phyloP scores from a whole-genome alignment of 2,113 vertebrate species.

The Psephotus haematonotus region DNA sequence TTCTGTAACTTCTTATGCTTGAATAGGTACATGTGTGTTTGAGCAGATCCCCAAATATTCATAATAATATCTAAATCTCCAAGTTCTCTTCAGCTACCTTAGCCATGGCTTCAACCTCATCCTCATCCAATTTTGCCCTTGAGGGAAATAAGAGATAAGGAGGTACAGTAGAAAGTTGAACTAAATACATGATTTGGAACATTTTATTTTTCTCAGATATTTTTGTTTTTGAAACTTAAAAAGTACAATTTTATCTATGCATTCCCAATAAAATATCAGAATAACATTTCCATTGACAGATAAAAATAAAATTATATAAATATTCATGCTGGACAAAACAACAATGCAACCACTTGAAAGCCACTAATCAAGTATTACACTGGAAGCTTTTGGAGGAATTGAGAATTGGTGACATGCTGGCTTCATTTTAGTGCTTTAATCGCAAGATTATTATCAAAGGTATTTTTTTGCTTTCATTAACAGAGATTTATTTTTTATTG shows the following conservation, averaged over 20 bases:
- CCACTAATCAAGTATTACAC: background rate
- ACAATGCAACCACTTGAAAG: background rate
- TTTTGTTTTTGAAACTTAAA: background rate
- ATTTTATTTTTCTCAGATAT: background rate
- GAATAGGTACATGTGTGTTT: background rate
- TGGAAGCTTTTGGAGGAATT: background rate
- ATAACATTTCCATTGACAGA: background rate
- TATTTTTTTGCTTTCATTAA: background rate
- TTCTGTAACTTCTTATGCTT: background rate
- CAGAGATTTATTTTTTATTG: background rate
- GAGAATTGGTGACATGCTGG: background rate
- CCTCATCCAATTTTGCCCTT: background rate
- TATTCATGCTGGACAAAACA: background rate
- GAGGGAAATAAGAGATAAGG: background rate
- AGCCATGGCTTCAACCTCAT: background rate
- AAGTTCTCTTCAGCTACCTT: background rate
- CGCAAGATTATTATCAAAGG: background rate
- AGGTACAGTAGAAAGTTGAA: background rate
- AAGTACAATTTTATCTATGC: background rate
- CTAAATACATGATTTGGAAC: background rate
- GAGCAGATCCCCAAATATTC: background rate
- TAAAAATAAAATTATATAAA: background rate
- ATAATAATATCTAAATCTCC: background rate
- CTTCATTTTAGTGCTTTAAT: background rate
- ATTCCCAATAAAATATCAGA: background rate